Conservation (phyloP, 2,113 vertebrate genomes). For the Fukomys damarensis region DNA sequence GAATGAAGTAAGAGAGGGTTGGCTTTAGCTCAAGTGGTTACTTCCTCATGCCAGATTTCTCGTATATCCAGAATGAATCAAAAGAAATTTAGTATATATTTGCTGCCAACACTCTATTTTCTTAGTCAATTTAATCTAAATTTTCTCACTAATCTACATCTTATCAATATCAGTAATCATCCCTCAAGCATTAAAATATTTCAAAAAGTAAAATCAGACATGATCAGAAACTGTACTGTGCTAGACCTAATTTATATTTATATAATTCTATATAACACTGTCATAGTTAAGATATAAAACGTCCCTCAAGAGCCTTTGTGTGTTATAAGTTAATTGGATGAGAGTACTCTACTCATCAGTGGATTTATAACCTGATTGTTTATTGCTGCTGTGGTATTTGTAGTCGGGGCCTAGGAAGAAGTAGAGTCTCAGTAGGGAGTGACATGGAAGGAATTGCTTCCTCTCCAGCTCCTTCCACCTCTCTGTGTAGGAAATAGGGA, state of each 20-base stretch:
- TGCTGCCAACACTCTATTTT: neutral
- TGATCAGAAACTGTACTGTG: neutral
- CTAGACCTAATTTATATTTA: neutral
- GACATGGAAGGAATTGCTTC: neutral
- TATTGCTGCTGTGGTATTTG: neutral
- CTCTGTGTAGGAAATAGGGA: too few species aligned
- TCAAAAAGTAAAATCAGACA: neutral
- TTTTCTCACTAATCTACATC: neutral
- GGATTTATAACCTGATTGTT: neutral
- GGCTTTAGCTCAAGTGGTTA: too few species aligned
- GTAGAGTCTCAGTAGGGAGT: neutral
- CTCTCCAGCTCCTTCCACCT: neutral
- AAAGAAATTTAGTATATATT: neutral
- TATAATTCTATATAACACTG: neutral
- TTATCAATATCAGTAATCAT: neutral
- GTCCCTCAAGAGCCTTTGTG: neutral
- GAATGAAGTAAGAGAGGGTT: too few species aligned
- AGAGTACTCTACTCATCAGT: neutral
- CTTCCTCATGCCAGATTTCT: too few species aligned
- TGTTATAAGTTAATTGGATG: neutral
- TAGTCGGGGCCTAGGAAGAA: neutral
- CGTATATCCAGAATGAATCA: neutral
- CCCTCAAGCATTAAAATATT: neutral
- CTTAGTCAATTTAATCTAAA: neutral
- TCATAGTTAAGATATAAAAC: neutral